Conservation (phyloP, 2,888 invertebrate genomes). For the Drosophila formosana region DNA sequence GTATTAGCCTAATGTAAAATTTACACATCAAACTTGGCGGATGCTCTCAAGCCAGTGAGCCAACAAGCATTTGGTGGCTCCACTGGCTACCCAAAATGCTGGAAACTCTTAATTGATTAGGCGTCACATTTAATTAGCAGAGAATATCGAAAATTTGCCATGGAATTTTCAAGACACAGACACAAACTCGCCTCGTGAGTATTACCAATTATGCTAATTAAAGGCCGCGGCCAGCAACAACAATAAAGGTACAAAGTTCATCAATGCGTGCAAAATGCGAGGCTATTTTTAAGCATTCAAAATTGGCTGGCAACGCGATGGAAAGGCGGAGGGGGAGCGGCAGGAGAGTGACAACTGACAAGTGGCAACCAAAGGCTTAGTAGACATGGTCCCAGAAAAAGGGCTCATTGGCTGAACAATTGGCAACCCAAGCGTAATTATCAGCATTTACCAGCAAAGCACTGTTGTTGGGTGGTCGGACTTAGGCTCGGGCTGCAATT, state of each 20-base stretch:
- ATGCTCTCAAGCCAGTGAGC: not conserved
- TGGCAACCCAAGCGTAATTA: conserved; percentile 70
- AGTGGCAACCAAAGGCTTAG: conserved; percentile 30
- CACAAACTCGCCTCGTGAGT: conserved; percentile 10
- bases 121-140: conserved; percentile 71
- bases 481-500: conserved; percentile 48
- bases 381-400: conserved; percentile 20
- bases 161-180: not conserved
- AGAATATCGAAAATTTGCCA: conserved; percentile 38
- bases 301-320: conserved; percentile 44
- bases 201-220: conserved; percentile 79
- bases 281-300: conserved; percentile 62
- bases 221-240: conserved; percentile 39
- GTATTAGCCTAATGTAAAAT: conserved; percentile 82
- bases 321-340: not conserved
- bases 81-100: conserved; percentile 36
- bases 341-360: conserved; percentile 8
- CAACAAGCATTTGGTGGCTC: not conserved
- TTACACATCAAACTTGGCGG: conserved; percentile 44
- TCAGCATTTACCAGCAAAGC: conserved; percentile 61
- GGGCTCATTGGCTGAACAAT: conserved; percentile 34
- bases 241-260: conserved; percentile 50
- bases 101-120: conserved; percentile 70
- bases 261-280: conserved; percentile 70
- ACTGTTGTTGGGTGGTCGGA: not conserved